These are phyloP conservation scores for Ophonus ardosiacus DNA, from an alignment of 2,888 invertebrate species.

Conservation along the genomic window DNA sequence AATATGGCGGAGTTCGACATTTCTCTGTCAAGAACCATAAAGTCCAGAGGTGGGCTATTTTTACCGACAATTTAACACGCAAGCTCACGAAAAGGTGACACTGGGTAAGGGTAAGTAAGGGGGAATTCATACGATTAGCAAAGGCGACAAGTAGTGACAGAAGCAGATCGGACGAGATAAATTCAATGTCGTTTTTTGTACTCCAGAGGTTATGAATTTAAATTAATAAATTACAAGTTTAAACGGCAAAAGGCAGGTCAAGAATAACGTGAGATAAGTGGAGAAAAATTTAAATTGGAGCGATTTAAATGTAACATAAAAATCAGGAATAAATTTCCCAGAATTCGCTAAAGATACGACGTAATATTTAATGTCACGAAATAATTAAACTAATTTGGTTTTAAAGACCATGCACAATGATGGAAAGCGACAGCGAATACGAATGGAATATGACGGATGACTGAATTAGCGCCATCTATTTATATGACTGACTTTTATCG, in stretches of 20 bases:
- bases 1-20: conserved; percentile 42
- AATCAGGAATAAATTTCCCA: too few species aligned
- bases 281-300: background rate
- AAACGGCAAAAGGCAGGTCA: background rate
- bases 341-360: too few species aligned
- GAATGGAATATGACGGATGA: too few species aligned
- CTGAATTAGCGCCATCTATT: too few species aligned
- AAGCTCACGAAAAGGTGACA: background rate
- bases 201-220: conserved; percentile 12
- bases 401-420: too few species aligned
- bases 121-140: conserved; percentile 4
- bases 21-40: conserved; percentile 19
- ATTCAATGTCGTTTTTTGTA: conserved; percentile 13
- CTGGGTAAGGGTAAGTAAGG: background rate
- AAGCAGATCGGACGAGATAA: conserved; percentile 18
- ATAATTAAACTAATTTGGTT: too few species aligned
- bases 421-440: too few species aligned
- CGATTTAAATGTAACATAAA: background rate
- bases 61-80: conserved; percentile 41
- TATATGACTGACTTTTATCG: too few species aligned
- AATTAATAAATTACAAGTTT: conserved; percentile 35
- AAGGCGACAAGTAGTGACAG: conserved; percentile 18
- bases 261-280: conserved; percentile 3
- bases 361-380: too few species aligned
- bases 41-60: conserved; percentile 36